phyloP scores from a whole-genome alignment of 2,113 vertebrate genomes.

The Triplophysa tibetana region DNA sequence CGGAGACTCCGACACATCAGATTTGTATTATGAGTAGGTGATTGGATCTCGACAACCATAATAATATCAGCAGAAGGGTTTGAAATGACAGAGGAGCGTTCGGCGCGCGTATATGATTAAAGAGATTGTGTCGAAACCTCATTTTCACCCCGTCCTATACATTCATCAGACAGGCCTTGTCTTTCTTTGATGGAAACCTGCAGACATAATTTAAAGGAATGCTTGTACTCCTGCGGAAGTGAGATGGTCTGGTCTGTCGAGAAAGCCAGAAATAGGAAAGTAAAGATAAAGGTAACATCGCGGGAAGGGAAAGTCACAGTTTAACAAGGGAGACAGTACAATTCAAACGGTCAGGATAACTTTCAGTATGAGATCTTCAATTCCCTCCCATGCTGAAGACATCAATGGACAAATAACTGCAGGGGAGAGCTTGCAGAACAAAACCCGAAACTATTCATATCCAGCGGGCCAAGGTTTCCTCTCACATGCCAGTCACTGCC shows the following conservation, averaged over 20 bases:
- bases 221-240: conserved; percentile 30
- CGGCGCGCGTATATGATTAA: not conserved
- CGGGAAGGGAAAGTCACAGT: conserved; percentile 1
- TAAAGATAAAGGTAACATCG: conserved; percentile 5
- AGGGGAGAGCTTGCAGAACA: conserved; percentile 21
- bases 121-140: conserved; percentile 28
- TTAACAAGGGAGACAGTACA: conserved; percentile 2
- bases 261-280: conserved; percentile 33
- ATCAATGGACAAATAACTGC: conserved; percentile 38
- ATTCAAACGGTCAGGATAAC: conserved; percentile 18
- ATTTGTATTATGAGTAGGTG: conserved; percentile 3
- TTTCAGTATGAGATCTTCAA: conserved; percentile 36
- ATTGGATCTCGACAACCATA: conserved; percentile 23
- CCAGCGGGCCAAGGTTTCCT: conserved; percentile 20
- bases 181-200: conserved; percentile 42
- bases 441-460: conserved; percentile 7
- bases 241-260: conserved; percentile 36
- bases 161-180: conserved; percentile 42
- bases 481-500: not conserved
- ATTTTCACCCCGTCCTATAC: conserved; percentile 29
- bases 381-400: conserved; percentile 29
- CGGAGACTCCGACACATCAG: not conserved
- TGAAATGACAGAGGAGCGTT: conserved; percentile 8
- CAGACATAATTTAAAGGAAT: conserved; percentile 51
- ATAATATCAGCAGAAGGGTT: conserved; percentile 30